phyloP scores from a whole-genome alignment of 2,113 vertebrate genomes.

The Gallinago jamesoni region DNA sequence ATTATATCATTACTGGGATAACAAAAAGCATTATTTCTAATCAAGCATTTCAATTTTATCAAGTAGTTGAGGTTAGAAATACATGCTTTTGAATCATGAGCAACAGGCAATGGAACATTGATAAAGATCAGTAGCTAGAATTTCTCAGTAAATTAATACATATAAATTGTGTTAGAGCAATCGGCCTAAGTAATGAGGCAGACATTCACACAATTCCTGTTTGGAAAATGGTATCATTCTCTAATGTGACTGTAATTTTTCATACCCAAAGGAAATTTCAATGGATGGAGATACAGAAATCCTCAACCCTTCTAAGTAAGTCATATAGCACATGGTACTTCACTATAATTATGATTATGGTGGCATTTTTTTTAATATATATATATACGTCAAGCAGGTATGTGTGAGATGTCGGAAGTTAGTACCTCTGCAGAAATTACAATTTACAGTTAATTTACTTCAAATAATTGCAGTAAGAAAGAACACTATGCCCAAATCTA shows the following conservation, averaged over 20 bases:
- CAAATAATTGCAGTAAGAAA: not conserved
- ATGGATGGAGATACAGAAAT: not conserved
- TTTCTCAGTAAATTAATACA: not conserved
- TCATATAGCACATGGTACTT: not conserved
- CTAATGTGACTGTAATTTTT: not conserved
- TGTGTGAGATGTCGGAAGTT: not conserved
- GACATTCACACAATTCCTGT: not conserved
- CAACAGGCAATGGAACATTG: not conserved
- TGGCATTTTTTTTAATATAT: not conserved
- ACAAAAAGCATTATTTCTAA: conserved; percentile 27
- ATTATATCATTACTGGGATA: conserved; percentile 13
- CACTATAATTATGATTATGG: not conserved
- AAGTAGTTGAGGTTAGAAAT: conserved; percentile 37
- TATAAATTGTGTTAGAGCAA: not conserved
- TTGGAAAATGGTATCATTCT: not conserved
- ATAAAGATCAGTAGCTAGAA: not conserved
- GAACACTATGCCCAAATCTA: not conserved
- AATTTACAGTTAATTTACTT: not conserved
- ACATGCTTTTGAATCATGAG: conserved; percentile 6
- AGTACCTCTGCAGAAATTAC: not conserved
- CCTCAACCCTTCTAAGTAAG: not conserved
- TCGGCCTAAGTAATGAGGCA: not conserved
- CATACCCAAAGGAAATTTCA: not conserved
- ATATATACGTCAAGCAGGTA: not conserved
- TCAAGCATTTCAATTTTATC: conserved; percentile 1